phyloP scores from a whole-genome alignment of 2,797 vertebrate genomes.

The Xerus rutilus region DNA sequence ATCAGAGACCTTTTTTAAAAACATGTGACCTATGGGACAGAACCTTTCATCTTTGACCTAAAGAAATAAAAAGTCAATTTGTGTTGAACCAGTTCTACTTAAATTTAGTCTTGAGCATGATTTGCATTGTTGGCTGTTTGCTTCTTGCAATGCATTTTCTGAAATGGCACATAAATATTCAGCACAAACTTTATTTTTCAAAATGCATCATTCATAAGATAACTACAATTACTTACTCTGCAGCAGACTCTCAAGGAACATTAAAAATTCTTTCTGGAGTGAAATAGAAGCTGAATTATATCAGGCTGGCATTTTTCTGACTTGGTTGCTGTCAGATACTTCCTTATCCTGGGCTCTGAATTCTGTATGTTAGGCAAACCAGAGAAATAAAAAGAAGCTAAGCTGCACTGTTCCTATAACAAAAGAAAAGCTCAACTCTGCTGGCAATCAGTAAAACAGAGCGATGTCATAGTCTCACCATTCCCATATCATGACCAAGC shows the following conservation, averaged over 20 bases:
- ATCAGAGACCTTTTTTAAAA: background rate
- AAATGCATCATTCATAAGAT: conserved; percentile 69
- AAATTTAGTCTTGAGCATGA: conserved; percentile 41
- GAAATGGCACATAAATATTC: conserved; percentile 76
- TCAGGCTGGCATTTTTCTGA: conserved; percentile 77
- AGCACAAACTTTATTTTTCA: conserved; percentile 77
- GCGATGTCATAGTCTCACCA: background rate
- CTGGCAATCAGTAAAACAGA: background rate
- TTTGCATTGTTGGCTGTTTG: conserved; percentile 59
- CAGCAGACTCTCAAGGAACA: conserved; percentile 62
- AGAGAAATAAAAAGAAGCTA: background rate
- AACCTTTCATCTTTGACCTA: conserved; percentile 52
- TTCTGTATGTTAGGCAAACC: conserved; percentile 49
- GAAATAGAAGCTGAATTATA: conserved; percentile 76
- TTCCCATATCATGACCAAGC: background rate
- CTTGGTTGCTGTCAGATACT: conserved; percentile 43
- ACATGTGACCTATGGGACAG: background rate
- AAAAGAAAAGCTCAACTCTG: conserved; percentile 19
- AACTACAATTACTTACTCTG: conserved; percentile 64
- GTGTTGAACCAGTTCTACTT: conserved; percentile 50
- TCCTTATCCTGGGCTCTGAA: conserved; percentile 54
- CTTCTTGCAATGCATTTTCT: conserved; percentile 73
- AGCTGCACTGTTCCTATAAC: background rate
- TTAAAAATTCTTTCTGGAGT: conserved; percentile 77
- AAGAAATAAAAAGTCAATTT: conserved; percentile 50